A percentile compares a stretch with the other conserved stretches of the same genome.
These are phyloP conservation scores for Himalopsyche tibetana DNA, from an alignment of 2,888 invertebrate genomes.

Conservation along the genomic window DNA sequence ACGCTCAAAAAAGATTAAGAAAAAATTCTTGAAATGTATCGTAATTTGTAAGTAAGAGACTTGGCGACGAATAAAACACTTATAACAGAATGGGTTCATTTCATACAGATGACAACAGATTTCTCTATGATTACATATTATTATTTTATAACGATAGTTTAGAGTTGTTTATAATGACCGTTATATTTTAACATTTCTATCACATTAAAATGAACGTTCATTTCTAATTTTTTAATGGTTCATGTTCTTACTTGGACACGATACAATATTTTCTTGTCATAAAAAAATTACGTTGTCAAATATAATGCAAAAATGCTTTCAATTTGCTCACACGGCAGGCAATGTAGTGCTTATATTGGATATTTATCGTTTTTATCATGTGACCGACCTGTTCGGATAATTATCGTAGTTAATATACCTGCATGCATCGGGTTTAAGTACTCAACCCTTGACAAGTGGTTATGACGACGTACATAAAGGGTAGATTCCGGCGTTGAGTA, in stretches of 20 bases:
- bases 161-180: too few relatives aligned
- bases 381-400: constrained; percentile 5
- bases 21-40: neutral
- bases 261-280: too few relatives aligned
- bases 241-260: too few relatives aligned
- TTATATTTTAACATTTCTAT: too few relatives aligned
- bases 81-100: too few relatives aligned
- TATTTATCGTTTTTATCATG: constrained; percentile 38
- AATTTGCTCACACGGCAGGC: neutral
- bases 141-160: too few relatives aligned
- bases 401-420: constrained; percentile 28
- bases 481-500: neutral
- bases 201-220: too few relatives aligned
- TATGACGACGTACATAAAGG: neutral
- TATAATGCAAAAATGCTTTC: neutral
- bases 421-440: constrained; percentile 29
- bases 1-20: constrained; percentile 31
- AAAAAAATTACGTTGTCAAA: neutral
- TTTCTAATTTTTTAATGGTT: too few relatives aligned
- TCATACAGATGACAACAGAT: too few relatives aligned
- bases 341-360: neutral
- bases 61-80: too few relatives aligned
- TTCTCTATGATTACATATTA: too few relatives aligned
- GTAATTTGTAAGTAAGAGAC: neutral
- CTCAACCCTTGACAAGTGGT: constrained; percentile 13